These are phyloP conservation scores for Platysternon megacephalum DNA, from an alignment of 2,113 vertebrate species.

Conservation along the genomic window DNA sequence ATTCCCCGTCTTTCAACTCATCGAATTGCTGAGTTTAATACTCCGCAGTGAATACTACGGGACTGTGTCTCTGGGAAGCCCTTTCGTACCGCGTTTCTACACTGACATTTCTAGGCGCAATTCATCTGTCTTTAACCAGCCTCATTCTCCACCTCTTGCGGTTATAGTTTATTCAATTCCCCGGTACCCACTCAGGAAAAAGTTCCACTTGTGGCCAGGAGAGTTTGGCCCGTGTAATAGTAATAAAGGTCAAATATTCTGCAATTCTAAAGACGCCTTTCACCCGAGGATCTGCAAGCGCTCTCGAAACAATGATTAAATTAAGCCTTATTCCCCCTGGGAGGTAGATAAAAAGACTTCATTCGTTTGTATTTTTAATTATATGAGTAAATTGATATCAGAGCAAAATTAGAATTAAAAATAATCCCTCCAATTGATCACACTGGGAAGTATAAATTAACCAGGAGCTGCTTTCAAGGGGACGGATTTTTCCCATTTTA, in stretches of 20 bases:
- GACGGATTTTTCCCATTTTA: background rate
- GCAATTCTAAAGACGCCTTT: no score
- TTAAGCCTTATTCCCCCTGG: background rate
- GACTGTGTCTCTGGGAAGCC: background rate
- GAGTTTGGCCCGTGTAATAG: background rate
- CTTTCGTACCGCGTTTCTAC: fast-evolving
- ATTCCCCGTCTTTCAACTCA: no score
- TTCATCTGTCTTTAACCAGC: no score
- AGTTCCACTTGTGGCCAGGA: background rate
- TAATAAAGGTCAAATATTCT: background rate
- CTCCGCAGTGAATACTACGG: no score
- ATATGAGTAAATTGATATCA: background rate
- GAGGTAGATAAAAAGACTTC: background rate
- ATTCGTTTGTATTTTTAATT: background rate
- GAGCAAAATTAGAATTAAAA: background rate
- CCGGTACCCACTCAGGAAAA: background rate
- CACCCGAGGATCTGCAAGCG: background rate
- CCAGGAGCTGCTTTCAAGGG: background rate
- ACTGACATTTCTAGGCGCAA: no score
- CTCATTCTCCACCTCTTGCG: background rate
- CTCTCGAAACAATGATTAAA: background rate
- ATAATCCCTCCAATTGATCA: background rate
- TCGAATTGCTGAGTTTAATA: no score
- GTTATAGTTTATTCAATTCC: no score
- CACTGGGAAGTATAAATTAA: background rate